phyloP scores from a whole-genome alignment of 2,888 invertebrate species.

The Tiphia femorata region DNA sequence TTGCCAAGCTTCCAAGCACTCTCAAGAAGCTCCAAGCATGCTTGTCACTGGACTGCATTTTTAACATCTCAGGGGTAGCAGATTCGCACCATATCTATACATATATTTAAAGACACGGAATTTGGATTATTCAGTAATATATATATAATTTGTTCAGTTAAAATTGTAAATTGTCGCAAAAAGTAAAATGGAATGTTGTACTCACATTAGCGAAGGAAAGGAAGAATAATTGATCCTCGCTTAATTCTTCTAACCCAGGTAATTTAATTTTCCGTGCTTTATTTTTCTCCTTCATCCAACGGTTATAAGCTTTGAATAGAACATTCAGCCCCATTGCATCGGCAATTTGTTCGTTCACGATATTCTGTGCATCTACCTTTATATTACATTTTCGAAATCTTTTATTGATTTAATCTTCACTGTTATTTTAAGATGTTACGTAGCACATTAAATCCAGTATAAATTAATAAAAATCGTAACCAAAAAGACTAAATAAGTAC shows the following conservation, averaged over 20 bases:
- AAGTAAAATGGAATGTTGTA: no score
- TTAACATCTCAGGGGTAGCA: neutral
- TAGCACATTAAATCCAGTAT: no score
- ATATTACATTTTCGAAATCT: no score
- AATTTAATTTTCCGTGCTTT: slow-evolving; percentile 45
- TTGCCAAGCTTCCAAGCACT: neutral
- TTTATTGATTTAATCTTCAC: no score
- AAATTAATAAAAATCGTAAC: no score
- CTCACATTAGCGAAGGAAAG: slow-evolving; percentile 63
- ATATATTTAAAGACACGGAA: neutral
- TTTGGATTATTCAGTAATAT: no score
- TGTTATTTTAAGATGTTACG: no score
- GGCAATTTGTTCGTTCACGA: slow-evolving; percentile 4
- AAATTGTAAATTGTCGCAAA: no score
- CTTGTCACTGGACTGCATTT: neutral
- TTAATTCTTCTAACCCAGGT: slow-evolving; percentile 58
- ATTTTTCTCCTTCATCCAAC: slow-evolving; percentile 25
- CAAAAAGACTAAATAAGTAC: no score
- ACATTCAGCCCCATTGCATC: slow-evolving; percentile 4
- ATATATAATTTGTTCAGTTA: neutral
- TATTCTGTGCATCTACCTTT: neutral
- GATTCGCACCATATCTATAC: neutral
- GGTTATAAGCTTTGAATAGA: neutral
- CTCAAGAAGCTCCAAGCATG: neutral
- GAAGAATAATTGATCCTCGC: slow-evolving; percentile 62